A percentile compares a stretch with the other conserved stretches of the same genome.
Evolutionary conservation across 2,797 vertebrate genomes (phyloP).

Genomic region (Melanotaenia parkinsoni): DNA sequence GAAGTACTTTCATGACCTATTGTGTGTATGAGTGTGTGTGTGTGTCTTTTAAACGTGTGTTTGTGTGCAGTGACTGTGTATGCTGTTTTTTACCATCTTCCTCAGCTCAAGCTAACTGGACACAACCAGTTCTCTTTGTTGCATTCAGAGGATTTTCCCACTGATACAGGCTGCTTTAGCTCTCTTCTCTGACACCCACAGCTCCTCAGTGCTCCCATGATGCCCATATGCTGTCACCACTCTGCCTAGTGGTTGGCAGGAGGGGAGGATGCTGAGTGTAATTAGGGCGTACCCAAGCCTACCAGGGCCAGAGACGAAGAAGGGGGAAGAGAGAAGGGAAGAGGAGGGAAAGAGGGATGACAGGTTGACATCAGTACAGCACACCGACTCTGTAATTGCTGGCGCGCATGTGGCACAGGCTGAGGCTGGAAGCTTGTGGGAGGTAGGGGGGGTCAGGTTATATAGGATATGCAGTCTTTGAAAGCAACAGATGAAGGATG

Average conservation of each 20-base stretch:
- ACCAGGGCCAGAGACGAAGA: conserved; percentile 39
- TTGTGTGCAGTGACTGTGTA: neutral
- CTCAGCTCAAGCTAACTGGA: conserved; percentile 23
- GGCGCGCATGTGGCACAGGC: conserved; percentile 43
- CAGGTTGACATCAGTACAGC: conserved; percentile 73
- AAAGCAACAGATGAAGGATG: conserved; percentile 39
- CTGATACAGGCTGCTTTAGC: conserved; percentile 48
- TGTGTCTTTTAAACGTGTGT: neutral
- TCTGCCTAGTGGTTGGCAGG: conserved; percentile 57
- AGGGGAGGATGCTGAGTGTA: conserved; percentile 64
- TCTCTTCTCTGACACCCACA: conserved; percentile 48
- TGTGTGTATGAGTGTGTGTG: conserved; percentile 21
- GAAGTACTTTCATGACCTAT: conserved; percentile 53
- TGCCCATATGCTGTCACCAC: conserved; percentile 67
- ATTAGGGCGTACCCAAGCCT: conserved; percentile 69
- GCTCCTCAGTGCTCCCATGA: conserved; percentile 52
- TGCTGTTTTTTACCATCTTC: conserved; percentile 15
- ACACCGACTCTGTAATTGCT: conserved; percentile 73
- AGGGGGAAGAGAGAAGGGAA: conserved; percentile 22
- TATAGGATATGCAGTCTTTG: conserved; percentile 37
- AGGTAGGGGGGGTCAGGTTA: conserved; percentile 21
- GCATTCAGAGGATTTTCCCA: conserved; percentile 28
- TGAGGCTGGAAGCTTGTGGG: conserved; percentile 41
- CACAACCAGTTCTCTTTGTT: conserved; percentile 41
- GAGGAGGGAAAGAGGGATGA: conserved; percentile 55